Evolutionary conservation across 2,113 vertebrate species (phyloP).

Genomic region (Campylorhamphus procurvoides): DNA sequence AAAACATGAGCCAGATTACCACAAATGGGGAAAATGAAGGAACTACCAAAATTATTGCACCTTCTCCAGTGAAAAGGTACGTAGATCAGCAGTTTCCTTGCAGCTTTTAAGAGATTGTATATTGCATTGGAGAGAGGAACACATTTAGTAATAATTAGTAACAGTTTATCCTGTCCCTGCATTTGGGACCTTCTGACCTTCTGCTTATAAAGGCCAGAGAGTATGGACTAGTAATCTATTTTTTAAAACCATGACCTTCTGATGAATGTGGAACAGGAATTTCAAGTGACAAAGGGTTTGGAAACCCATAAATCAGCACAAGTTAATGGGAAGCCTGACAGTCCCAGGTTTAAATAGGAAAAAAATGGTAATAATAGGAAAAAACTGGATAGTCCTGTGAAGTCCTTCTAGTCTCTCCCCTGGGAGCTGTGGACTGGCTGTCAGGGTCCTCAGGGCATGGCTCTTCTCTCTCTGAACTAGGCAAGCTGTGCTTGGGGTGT

Average conservation of each 20-base stretch:
- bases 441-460: neutral
- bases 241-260: neutral
- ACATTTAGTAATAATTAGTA: neutral
- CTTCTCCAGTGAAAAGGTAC: conserved; percentile 83
- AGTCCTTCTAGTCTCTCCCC: fast-evolving
- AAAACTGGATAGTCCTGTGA: neutral
- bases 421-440: neutral
- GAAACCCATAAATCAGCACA: neutral
- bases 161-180: neutral
- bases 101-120: neutral
- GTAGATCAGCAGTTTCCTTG: neutral
- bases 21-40: conserved; percentile 77
- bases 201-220: neutral
- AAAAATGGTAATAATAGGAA: neutral
- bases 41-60: conserved; percentile 78
- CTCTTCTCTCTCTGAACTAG: neutral
- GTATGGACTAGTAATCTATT: neutral
- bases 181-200: neutral
- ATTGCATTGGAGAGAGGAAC: neutral
- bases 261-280: neutral
- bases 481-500: neutral
- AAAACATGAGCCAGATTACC: conserved; percentile 67
- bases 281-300: neutral
- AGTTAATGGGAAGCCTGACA: neutral
- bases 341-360: neutral